Evolutionary conservation across 2,888 invertebrate genomes (phyloP), one percentile per base, ranked within the genome.

Genomic region (Polydesmus complanatus): DNA sequence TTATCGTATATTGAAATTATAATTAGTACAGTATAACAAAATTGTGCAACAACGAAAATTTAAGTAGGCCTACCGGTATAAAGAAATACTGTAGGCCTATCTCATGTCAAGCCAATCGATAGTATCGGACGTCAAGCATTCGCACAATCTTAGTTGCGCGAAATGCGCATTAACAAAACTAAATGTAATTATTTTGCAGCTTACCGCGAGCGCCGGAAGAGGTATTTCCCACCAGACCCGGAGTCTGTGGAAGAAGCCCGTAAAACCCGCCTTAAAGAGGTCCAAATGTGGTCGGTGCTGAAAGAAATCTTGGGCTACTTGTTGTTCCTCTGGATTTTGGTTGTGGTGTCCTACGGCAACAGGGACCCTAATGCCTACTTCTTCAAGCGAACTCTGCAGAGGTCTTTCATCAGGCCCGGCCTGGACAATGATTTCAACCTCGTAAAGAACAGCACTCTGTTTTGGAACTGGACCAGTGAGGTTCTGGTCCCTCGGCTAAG

Each of bases 251-350:
- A 73, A 63, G 67, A 69, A 57, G 72, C 73, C 1, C 67, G 75
- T 56, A 65, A 70, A 51, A 66, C 69, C 48, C 67, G 77, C 14
- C 58, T 73, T 63, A 75, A 75, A 60, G 76, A 78, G 65, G 68
- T 76, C 18, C 71, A 75, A 66, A 77, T 77, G 75, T 74, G 72
- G 68, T 68, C 69, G 11, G 70, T 77, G 27, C 61, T 78, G 18
- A 66, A 73, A 56, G 77, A 77, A 66, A 74, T 78, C 14, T 61
- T 73, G 27, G 70, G 73, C 60, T 77, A 77, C 67, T 64, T 71
- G 14, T 67, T 77, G 64, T 78, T 77, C 69, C 67, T 77, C 19
- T 73, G 73, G 72, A 69, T 77, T 21, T 69, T 78, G n/a, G 69
- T 75, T 57, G 69, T 75, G 19, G 70, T 77, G 56, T 72, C 73